Evolutionary conservation across 1,140 invertebrate genomes (phyloP).

Genomic region (Dinoponera quadriceps): DNA sequence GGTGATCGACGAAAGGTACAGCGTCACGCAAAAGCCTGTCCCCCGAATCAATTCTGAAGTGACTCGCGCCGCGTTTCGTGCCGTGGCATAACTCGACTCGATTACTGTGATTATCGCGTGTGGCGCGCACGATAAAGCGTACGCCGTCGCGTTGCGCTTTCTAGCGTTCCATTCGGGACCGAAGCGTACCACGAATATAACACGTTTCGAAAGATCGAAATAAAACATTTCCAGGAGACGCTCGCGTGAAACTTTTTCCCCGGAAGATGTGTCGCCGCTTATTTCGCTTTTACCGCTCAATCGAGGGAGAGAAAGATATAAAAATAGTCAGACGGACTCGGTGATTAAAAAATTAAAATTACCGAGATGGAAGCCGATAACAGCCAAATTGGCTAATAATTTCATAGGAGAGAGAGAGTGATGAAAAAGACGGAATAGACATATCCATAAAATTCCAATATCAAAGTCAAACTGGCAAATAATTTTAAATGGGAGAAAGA

Average conservation of each 20-base stretch:
- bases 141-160: constrained; percentile 1
- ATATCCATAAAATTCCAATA: too few relatives aligned
- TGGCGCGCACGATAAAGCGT: constrained; percentile 6
- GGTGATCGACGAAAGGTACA: constrained; percentile 44
- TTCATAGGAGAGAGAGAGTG: too few relatives aligned
- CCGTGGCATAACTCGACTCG: constrained; percentile 12
- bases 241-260: neutral
- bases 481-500: too few relatives aligned
- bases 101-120: constrained; percentile 44
- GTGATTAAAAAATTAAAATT: too few relatives aligned
- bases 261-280: neutral
- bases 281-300: neutral
- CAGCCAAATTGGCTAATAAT: too few relatives aligned
- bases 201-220: neutral
- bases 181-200: neutral
- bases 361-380: too few relatives aligned
- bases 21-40: constrained; percentile 38
- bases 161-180: neutral
- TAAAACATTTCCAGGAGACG: neutral
- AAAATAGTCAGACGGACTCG: too few relatives aligned
- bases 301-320: too few relatives aligned
- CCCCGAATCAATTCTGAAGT: constrained; percentile 33
- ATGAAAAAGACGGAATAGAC: too few relatives aligned
- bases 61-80: constrained; percentile 19
- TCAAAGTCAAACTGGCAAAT: too few relatives aligned